Base-by-base conservation (phyloP, 2,888 invertebrate genomes). In the Volucella zonaria region DNA sequence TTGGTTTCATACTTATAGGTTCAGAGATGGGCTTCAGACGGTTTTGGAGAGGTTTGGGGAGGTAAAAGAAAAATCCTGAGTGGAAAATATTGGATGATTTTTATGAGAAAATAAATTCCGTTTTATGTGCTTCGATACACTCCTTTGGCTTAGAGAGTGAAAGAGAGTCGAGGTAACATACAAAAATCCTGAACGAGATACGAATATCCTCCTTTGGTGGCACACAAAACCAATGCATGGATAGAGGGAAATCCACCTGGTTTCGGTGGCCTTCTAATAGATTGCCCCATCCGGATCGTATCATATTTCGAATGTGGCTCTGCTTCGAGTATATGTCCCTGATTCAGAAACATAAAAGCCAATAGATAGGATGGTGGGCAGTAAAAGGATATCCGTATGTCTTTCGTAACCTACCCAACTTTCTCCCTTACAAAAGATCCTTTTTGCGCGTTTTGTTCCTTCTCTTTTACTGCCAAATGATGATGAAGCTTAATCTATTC, bases 121-220 rank as follows among this genome's bases (percentile, higher is more conserved):
- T 87, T 88, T 88, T 87, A 87, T 87, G 80, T 87, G 87, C 87
- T 87, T 82, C 86, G 87, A 88, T 87, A 88, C 87, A 87, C 86
- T 87, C 82, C 83, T 87, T 87, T 87, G 86, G 86, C 87, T 87
- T 66, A 62, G 38, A 12, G 43, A 45, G 12, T 51, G 31, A n/a
- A n/a, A 31, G 49, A 15, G 11, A 49, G 18, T 67, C 31, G 45
- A 59, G 59, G 58, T 61, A 73, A 59, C 54, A 71, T 56, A 75
- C 40, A 66, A 43, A 54, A 73, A 66, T 23, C 45, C 67, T 38
- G 49, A 15, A 61, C 40, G 61, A 31, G 4, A 31, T 31, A 31
- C 31, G 31, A 6, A 31, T 31, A 31, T 31, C 56, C 51, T 61
- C 40, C 14, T 42, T 54, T 11, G 62, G 31, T 58, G 38, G 38